phyloP scores from a whole-genome alignment of 2,797 vertebrate species.

The Cirrhinus mrigala region DNA sequence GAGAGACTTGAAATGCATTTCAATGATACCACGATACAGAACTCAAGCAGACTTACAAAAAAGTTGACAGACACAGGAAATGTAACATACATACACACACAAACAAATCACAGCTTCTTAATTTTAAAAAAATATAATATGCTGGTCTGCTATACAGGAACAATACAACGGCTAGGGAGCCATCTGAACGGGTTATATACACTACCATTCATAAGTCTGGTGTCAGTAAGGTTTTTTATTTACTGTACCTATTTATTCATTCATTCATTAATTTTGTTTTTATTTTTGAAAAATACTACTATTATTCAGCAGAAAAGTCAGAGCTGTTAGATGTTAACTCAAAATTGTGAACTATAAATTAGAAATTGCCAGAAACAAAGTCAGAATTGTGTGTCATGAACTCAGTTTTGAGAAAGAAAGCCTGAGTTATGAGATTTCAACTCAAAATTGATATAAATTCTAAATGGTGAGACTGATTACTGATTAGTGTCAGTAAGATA shows the following conservation, averaged over 20 bases:
- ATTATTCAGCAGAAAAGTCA: not conserved
- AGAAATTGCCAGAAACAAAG: not conserved
- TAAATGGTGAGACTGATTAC: not conserved
- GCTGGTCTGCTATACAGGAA: not conserved
- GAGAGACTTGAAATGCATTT: constrained; percentile 4
- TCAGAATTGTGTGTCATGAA: not conserved
- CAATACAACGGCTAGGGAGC: not conserved
- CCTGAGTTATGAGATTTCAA: not conserved
- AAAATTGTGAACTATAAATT: too few relatives aligned
- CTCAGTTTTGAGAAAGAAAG: not conserved
- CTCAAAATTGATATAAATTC: not conserved
- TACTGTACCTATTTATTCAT: too few relatives aligned
- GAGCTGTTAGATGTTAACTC: not conserved
- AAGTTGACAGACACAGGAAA: not conserved
- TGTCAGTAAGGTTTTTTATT: too few relatives aligned
- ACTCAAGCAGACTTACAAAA: not conserved
- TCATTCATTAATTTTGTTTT: too few relatives aligned
- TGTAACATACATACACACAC: not conserved
- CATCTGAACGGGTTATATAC: not conserved
- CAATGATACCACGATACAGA: not conserved
- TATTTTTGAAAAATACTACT: too few relatives aligned
- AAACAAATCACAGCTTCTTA: not conserved
- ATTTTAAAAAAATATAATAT: not conserved
- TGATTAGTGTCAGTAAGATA: too few relatives aligned
- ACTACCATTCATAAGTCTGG: too few relatives aligned